phyloP scores from a whole-genome alignment of 2,797 vertebrate genomes.

The Carduelis carduelis region DNA sequence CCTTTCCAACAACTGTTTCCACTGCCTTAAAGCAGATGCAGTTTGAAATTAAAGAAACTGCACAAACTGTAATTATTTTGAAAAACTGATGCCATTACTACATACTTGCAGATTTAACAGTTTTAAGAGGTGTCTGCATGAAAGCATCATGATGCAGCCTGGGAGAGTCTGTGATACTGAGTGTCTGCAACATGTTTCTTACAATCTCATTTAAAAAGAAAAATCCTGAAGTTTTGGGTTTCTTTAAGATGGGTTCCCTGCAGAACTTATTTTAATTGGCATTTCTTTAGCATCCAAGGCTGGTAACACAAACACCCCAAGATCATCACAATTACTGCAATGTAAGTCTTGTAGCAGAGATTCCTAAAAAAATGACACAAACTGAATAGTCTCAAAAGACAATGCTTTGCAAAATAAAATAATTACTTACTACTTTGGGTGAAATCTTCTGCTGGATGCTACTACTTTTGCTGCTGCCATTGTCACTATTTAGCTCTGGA shows the following conservation, averaged over 20 bases:
- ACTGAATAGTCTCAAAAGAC: background rate
- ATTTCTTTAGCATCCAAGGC: background rate
- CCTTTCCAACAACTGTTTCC: background rate
- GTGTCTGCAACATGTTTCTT: fast-evolving
- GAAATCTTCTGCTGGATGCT: slow-evolving; percentile 85
- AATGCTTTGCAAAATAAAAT: background rate
- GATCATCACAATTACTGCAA: background rate
- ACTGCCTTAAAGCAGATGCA: background rate
- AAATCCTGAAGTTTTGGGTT: background rate
- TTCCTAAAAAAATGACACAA: background rate
- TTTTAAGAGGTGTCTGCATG: background rate
- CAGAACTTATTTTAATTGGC: background rate
- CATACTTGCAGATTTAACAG: background rate
- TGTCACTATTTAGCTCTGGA: slow-evolving; percentile 85
- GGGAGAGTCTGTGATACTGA: background rate
- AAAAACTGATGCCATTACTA: background rate
- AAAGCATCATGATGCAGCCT: background rate
- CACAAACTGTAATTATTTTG: background rate
- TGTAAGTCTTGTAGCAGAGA: background rate
- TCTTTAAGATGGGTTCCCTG: background rate
- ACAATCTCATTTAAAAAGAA: background rate
- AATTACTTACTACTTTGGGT: slow-evolving; percentile 85
- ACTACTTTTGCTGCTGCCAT: slow-evolving; percentile 81
- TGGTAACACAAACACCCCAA: background rate
- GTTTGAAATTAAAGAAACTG: background rate